A percentile compares a stretch with the other conserved stretches of the same genome.
Conservation (phyloP, 2,113 vertebrate species). For the Cricetomys ansorgei region DNA sequence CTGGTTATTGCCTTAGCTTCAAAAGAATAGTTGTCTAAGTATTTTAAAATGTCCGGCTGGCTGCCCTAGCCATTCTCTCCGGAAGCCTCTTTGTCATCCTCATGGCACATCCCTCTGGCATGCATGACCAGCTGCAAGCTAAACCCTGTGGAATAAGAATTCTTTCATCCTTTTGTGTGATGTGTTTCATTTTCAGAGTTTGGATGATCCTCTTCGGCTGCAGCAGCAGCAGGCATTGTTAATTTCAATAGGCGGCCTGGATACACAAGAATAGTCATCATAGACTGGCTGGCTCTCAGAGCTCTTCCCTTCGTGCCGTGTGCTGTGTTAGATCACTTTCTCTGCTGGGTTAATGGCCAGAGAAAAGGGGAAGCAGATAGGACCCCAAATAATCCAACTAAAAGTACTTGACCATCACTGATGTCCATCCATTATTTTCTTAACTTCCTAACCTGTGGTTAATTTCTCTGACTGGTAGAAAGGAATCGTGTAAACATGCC, state of each 20-base stretch:
- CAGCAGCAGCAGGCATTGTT: conserved; percentile 71
- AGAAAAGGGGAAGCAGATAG: conserved; percentile 80
- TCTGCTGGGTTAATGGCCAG: conserved; percentile 80
- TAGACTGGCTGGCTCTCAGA: conserved; percentile 76
- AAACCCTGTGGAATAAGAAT: conserved; percentile 78
- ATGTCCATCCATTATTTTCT: conserved; percentile 60
- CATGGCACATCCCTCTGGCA: conserved; percentile 77
- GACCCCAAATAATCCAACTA: conserved; percentile 81
- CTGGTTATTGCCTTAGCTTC: conserved; percentile 69
- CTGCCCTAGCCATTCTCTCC: conserved; percentile 56
- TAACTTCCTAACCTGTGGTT: conserved; percentile 71
- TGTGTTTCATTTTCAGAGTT: conserved; percentile 78
- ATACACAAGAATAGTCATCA: conserved; percentile 71
- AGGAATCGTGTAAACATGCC: conserved; percentile 41
- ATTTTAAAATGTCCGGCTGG: conserved; percentile 68
- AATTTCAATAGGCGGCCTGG: conserved; percentile 79
- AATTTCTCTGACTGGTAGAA: conserved; percentile 61
- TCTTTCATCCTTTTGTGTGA: conserved; percentile 80
- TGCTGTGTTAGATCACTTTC: conserved; percentile 84
- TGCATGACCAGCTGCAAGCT: conserved; percentile 75
- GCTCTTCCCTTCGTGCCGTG: conserved; percentile 63
- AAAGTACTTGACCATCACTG: conserved; percentile 71
- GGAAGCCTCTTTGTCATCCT: conserved; percentile 79
- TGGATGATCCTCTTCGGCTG: conserved; percentile 72
- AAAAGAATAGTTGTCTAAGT: conserved; percentile 60